Evolutionary conservation across 2,888 invertebrate genomes (phyloP).

Genomic region (Latrodectus elegans): DNA sequence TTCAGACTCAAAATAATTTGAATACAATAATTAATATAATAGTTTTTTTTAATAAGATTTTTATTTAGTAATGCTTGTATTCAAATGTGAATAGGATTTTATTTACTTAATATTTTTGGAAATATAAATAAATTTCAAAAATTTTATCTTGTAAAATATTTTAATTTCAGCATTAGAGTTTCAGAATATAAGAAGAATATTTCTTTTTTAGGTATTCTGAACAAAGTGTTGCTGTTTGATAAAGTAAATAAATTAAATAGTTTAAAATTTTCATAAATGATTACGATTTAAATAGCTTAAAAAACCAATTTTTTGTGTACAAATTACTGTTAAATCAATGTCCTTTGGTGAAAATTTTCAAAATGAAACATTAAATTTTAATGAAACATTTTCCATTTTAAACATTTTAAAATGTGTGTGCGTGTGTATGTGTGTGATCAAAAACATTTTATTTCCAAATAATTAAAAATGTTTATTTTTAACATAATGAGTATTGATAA

Average conservation of each 20-base stretch:
- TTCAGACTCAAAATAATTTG: too few relatives aligned
- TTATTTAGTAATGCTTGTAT: background rate
- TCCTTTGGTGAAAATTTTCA: too few relatives aligned
- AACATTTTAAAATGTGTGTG: too few relatives aligned
- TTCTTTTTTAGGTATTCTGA: conserved; percentile 44
- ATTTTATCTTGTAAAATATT: background rate
- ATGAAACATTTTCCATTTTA: too few relatives aligned
- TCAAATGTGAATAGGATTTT: background rate
- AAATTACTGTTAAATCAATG: background rate
- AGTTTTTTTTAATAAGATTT: background rate
- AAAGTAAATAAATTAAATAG: conserved; percentile 20
- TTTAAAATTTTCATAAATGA: background rate
- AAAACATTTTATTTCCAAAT: too few relatives aligned
- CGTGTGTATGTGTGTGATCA: too few relatives aligned
- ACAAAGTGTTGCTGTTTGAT: conserved; percentile 56
- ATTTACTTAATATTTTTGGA: background rate
- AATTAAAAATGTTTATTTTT: too few relatives aligned
- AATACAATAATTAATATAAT: too few relatives aligned
- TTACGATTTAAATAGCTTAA: background rate
- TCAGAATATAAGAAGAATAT: background rate
- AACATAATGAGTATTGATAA: too few relatives aligned
- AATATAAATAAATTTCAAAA: background rate
- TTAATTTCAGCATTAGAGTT: background rate
- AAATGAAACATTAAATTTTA: too few relatives aligned
- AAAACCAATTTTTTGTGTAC: background rate